Conservation (phyloP, 2,113 vertebrate genomes). For the Uropsilus gracilis region DNA sequence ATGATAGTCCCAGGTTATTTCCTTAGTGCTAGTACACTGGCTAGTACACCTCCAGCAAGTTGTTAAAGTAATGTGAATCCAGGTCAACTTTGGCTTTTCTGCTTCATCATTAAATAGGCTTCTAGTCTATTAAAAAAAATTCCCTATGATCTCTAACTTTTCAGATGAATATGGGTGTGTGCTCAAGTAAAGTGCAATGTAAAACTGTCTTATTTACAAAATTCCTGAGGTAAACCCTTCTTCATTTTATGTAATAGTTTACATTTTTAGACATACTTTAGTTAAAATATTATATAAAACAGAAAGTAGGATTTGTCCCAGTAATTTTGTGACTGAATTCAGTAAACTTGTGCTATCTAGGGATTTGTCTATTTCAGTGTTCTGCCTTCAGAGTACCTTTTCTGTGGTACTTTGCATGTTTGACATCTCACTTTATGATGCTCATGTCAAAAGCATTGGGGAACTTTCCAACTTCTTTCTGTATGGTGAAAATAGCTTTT, state of each 20-base stretch:
- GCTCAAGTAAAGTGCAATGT: neutral
- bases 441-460: neutral
- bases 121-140: neutral
- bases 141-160: neutral
- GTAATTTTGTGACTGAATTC: neutral
- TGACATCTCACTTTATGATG: neutral
- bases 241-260: neutral
- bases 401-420: neutral
- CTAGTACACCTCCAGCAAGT: neutral
- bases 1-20: neutral
- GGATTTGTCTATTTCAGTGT: neutral
- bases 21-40: neutral
- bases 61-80: neutral
- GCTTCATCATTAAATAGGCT: neutral
- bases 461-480: neutral
- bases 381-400: neutral
- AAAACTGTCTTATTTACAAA: neutral
- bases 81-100: neutral
- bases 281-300: neutral
- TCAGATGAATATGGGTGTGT: neutral
- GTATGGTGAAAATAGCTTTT: neutral
- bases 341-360: neutral
- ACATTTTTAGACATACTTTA: neutral
- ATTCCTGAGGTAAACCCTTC: neutral
- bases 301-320: neutral